These are phyloP conservation scores for Tachina grossa DNA, from an alignment of 2,888 invertebrate species.

Conservation along the genomic window DNA sequence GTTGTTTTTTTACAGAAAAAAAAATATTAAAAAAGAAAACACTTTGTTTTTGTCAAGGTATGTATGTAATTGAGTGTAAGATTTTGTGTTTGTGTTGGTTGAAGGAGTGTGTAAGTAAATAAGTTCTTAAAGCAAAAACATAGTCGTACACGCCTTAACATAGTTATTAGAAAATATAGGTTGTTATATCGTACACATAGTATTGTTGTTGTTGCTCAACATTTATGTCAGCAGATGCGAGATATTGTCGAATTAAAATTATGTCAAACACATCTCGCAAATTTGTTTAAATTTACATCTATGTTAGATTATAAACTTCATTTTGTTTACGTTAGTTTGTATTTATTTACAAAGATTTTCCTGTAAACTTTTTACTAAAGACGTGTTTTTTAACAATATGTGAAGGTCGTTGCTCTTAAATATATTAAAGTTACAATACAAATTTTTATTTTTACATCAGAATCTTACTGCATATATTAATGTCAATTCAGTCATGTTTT, in stretches of 20 bases:
- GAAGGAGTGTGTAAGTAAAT: neutral
- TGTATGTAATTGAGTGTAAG: neutral
- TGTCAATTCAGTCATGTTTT: no score
- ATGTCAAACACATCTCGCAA: constrained; percentile 38
- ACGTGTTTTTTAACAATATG: neutral
- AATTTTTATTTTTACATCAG: no score
- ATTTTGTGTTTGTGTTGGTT: neutral
- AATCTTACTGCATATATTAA: no score
- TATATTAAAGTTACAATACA: no score
- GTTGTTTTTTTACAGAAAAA: neutral
- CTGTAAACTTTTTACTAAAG: neutral
- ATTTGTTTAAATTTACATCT: constrained; percentile 21
- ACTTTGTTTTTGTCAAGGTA: constrained; percentile 15
- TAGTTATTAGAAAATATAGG: constrained; percentile 24
- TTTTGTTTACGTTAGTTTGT: neutral
- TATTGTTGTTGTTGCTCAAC: constrained; percentile 15
- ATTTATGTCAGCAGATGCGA: constrained; percentile 57
- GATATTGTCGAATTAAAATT: constrained; percentile 42
- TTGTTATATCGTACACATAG: constrained; percentile 3
- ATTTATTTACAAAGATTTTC: neutral
- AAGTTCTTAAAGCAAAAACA: neutral
- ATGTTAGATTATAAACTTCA: neutral
- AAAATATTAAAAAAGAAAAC: neutral
- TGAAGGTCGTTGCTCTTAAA: no score
- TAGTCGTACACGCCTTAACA: neutral